Conservation (phyloP, 2,113 vertebrate genomes). For the Eptatretus burgeri region DNA sequence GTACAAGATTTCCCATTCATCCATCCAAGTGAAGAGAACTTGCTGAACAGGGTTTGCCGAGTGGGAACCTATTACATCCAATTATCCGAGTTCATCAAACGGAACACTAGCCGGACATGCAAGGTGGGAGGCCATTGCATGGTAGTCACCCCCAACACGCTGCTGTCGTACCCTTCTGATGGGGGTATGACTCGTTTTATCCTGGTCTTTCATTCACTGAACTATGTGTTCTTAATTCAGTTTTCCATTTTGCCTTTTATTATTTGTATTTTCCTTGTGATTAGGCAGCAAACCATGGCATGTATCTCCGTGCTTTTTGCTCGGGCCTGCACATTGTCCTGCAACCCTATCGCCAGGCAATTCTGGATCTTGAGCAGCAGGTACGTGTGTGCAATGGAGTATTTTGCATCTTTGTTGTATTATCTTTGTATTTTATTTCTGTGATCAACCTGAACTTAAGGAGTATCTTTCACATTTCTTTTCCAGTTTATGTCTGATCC, state of each 20-base stretch:
- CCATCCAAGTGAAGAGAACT: slow-evolving; percentile 65
- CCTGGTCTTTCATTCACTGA: too few relatives aligned
- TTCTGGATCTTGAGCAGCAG: slow-evolving; percentile 83
- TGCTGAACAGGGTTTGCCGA: slow-evolving; percentile 57
- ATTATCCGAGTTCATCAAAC: slow-evolving; percentile 74
- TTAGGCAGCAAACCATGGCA: slow-evolving; percentile 22
- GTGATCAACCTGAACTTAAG: too few relatives aligned
- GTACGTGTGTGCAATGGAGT: slow-evolving; percentile 16
- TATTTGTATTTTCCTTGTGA: too few relatives aligned
- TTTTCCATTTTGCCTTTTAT: too few relatives aligned
- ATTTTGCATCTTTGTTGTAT: too few relatives aligned
- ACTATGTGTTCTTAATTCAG: too few relatives aligned
- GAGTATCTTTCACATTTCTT: slow-evolving; percentile 9
- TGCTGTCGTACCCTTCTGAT: too few relatives aligned
- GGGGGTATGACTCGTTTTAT: too few relatives aligned
- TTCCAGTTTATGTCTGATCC: slow-evolving; percentile 75
- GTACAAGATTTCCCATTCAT: slow-evolving; percentile 79
- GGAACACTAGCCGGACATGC: slow-evolving; percentile 60
- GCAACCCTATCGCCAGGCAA: slow-evolving; percentile 64
- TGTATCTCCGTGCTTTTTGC: slow-evolving; percentile 78
- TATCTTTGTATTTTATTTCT: too few relatives aligned
- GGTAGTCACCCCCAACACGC: too few relatives aligned
- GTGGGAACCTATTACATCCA: slow-evolving; percentile 72
- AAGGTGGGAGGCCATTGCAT: slow-evolving; percentile 19
- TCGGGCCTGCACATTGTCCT: slow-evolving; percentile 67